Conservation (phyloP, 2,113 vertebrate genomes). For the Cyprinodon tularosa region DNA sequence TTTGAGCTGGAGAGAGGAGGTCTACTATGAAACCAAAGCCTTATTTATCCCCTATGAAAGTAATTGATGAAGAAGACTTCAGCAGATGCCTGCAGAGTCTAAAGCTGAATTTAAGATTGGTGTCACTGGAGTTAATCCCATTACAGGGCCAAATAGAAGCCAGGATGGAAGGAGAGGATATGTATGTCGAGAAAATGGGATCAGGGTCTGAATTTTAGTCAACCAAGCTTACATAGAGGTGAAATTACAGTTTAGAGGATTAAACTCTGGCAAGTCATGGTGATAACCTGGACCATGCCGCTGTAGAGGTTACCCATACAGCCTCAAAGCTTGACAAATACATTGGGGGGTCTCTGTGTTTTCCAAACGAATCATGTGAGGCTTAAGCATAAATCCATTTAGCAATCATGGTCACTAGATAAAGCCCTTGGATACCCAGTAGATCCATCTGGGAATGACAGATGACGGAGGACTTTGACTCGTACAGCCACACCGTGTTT, state of each 20-base stretch:
- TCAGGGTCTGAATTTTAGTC: constrained; percentile 54
- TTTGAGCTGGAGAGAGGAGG: constrained; percentile 37
- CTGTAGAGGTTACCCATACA: constrained; percentile 23
- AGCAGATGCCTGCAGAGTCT: constrained; percentile 38
- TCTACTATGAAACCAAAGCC: constrained; percentile 63
- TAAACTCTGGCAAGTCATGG: constrained; percentile 46
- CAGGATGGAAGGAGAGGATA: constrained; percentile 52
- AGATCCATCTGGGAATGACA: constrained; percentile 71
- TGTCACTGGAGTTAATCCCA: constrained; percentile 74
- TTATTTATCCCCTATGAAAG: constrained; percentile 62
- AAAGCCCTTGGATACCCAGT: constrained; percentile 43
- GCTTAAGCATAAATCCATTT: constrained; percentile 26
- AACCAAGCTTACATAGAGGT: constrained; percentile 38
- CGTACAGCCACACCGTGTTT: constrained; percentile 45
- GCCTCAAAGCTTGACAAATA: constrained; percentile 35
- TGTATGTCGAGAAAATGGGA: constrained; percentile 68
- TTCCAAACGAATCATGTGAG: constrained; percentile 12
- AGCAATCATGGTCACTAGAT: constrained; percentile 46
- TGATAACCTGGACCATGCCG: constrained; percentile 63
- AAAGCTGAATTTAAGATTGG: constrained; percentile 68
- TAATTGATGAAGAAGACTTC: constrained; percentile 57
- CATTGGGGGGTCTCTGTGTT: constrained; percentile 10
- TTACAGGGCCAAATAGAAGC: constrained; percentile 60
- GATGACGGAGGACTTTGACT: constrained; percentile 73
- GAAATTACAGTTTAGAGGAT: constrained; percentile 68